Evolutionary conservation across 2,113 vertebrate genomes (phyloP), one percentile per base, ranked within the genome.

Genomic region (Oriolus oriolus): DNA sequence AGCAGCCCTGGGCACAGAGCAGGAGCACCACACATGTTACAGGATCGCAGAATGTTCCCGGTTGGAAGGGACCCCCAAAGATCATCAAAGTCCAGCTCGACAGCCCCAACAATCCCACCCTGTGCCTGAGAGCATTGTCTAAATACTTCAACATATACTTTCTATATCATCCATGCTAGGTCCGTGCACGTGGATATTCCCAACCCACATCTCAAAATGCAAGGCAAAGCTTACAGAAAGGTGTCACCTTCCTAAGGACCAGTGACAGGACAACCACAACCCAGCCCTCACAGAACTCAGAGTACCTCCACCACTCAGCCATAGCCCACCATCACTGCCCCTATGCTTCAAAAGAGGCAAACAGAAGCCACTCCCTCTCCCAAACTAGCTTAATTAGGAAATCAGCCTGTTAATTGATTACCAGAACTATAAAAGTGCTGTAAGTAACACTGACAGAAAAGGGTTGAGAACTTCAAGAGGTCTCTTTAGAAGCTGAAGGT

Each of bases 81-180:
- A 47, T 18, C 28, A 69, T 16, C 7, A 4, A 45, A 60, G 24
- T 30, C 39, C 21, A 68, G 1, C 14, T 61, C 39, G 17, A 13
- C 47, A 41, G 14, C 18, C 14, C 27, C 8, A 31, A 16, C 16
- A 75, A 61, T 13, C 26, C 21, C 33, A 7, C 7, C 10, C 13
- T 1, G 4, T 9, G 5, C 12, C 30, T 61, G 22, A 60, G 9
- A 27, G 21, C 1, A 3, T 6, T 42, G 2, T 4, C 30, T 14
- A 49, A 54, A 22, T 19, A 11, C 9, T 76, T 16, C 8, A 26
- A 6, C 11, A 8, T 13, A 7, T 2, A 1, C 3, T 3, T 1
- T 3, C 18, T 10, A 0, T 3, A 10, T 6, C 1, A 39, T 0
- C 30, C 11, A 1, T 1, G 0, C 1, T 17, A 7, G 6, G 10